These are phyloP conservation scores for Poecilia wingei DNA, from an alignment of 2,797 vertebrate species.

Conservation along the genomic window DNA sequence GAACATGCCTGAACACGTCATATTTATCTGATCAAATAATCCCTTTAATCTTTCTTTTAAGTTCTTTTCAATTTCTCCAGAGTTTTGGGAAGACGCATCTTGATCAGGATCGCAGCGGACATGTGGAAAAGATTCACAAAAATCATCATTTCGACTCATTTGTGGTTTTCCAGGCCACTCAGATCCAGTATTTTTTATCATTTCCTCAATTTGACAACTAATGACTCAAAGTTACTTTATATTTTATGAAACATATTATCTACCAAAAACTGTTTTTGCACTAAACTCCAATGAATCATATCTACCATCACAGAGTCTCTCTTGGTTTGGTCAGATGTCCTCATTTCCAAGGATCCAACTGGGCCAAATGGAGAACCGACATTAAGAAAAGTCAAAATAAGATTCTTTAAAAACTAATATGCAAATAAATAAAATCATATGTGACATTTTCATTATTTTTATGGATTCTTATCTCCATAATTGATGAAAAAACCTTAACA, in stretches of 20 bases:
- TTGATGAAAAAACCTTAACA: background rate
- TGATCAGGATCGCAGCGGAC: background rate
- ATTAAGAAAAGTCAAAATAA: background rate
- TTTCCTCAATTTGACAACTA: background rate
- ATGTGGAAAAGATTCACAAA: background rate
- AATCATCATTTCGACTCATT: background rate
- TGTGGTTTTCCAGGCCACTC: background rate
- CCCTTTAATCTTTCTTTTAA: background rate
- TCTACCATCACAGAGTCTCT: background rate
- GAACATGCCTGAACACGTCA: background rate
- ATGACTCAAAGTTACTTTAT: background rate
- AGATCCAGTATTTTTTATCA: background rate
- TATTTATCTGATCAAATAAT: background rate
- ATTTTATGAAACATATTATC: background rate
- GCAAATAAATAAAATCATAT: background rate
- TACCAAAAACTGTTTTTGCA: background rate
- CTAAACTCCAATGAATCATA: background rate
- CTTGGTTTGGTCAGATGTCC: background rate
- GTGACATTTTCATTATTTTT: background rate
- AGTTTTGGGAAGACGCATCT: background rate
- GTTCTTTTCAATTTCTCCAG: background rate
- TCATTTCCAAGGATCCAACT: background rate
- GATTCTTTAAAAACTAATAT: background rate
- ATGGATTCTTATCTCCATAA: background rate
- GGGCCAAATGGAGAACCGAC: background rate